Conservation (phyloP, 2,888 invertebrate genomes). For the Amiota mariae region DNA sequence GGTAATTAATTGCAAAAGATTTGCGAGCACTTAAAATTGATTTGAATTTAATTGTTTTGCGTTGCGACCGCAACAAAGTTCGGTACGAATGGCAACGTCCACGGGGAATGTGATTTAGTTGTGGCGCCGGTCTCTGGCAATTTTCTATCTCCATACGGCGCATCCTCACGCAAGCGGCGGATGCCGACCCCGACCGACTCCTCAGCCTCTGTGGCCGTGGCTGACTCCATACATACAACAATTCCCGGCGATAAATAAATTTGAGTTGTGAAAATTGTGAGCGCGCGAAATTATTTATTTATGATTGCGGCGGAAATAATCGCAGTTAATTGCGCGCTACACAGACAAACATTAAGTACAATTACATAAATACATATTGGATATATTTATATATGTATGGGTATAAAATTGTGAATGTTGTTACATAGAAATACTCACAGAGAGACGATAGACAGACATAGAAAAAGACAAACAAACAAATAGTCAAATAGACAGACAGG, state of each 20-base stretch:
- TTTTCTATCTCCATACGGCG: not conserved
- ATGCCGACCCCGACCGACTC: not conserved
- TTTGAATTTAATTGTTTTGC: constrained; percentile 67
- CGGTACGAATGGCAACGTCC: constrained; percentile 14
- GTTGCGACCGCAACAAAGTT: constrained; percentile 37
- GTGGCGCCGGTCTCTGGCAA: constrained; percentile 7
- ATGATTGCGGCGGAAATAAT: constrained; percentile 68
- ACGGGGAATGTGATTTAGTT: constrained; percentile 3
- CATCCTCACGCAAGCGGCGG: constrained; percentile 6
- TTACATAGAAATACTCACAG: constrained; percentile 31
- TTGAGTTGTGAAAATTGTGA: constrained; percentile 64
- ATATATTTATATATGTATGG: no score
- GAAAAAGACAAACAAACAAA: constrained; percentile 36
- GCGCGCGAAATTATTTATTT: constrained; percentile 70
- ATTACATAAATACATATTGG: constrained; percentile 14
- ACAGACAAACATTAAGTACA: constrained; percentile 34
- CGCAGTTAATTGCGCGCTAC: constrained; percentile 69
- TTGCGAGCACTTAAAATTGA: constrained; percentile 69
- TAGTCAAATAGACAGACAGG: constrained; percentile 33
- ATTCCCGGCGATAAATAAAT: constrained; percentile 58
- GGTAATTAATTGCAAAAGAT: constrained; percentile 69
- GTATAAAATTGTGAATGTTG: constrained; percentile 9
- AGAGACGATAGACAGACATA: constrained; percentile 33
- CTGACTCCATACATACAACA: not conserved
- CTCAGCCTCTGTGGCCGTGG: not conserved